Percentiles rank a stretch among this genome's conserved stretches.
Conservation (phyloP, 2,113 vertebrate genomes). For the Echinops telfairi region DNA sequence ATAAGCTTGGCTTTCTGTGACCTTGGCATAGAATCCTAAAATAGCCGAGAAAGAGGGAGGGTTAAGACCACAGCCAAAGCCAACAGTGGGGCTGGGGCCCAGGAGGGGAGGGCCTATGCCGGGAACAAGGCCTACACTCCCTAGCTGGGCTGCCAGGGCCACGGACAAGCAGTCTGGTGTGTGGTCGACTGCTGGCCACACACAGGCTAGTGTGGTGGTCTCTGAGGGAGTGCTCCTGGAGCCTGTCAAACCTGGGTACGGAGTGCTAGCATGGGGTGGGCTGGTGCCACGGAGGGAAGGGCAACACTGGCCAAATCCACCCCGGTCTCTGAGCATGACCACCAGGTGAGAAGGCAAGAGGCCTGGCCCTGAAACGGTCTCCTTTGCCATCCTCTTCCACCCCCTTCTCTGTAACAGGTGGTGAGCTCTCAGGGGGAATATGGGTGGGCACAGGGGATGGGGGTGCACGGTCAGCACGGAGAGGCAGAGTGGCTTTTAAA, state of each 20-base stretch:
- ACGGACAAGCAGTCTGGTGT: no score
- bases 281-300: neutral
- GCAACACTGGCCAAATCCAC: fast-evolving
- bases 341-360: neutral
- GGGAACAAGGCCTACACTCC: constrained; percentile 51
- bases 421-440: neutral
- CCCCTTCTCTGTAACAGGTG: no score
- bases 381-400: neutral
- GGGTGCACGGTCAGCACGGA: neutral
- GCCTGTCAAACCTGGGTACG: neutral
- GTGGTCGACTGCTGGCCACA: neutral
- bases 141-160: neutral
- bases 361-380: neutral
- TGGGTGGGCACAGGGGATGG: neutral
- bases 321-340: fast-evolving
- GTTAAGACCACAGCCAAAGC: constrained; percentile 12
- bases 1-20: constrained; percentile 39
- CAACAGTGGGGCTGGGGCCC: neutral
- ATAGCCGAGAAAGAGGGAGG: constrained; percentile 43
- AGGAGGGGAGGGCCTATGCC: neutral
- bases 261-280: neutral
- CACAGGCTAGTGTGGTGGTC: constrained; percentile 18
- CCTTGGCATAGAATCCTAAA: constrained; percentile 71
- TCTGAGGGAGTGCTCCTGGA: neutral
- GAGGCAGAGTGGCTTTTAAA: neutral